phyloP scores from a whole-genome alignment of 2,797 vertebrate genomes.

The Diceros bicornis region DNA sequence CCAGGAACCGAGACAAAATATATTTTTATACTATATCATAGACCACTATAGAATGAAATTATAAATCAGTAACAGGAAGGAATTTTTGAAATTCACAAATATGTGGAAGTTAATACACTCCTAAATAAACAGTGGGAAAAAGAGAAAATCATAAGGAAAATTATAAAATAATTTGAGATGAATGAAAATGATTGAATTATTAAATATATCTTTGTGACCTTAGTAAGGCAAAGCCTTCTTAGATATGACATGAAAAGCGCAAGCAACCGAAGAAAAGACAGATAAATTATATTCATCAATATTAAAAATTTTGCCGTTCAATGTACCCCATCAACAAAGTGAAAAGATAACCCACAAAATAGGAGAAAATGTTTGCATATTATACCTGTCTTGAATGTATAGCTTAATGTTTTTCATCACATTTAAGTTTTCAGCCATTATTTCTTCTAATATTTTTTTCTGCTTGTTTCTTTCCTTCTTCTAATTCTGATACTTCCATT shows the following conservation, averaged over 20 bases:
- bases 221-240: neutral
- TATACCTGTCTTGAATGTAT: neutral
- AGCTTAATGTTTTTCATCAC: neutral
- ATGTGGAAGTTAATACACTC: neutral
- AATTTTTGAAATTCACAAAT: neutral
- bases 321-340: neutral
- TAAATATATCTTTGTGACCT: neutral
- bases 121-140: neutral
- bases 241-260: neutral
- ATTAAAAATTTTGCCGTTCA: neutral
- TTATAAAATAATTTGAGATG: neutral
- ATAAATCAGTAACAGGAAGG: neutral
- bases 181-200: neutral
- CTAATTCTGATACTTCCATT: neutral
- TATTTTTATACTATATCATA: neutral
- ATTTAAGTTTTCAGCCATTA: neutral
- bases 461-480: neutral
- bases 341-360: neutral
- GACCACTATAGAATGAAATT: neutral
- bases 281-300: neutral
- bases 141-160: neutral
- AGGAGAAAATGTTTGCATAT: neutral
- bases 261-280: neutral
- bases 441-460: neutral
- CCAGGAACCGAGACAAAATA: neutral